phyloP scores from a whole-genome alignment of 2,797 vertebrate genomes.

The Cyclopterus lumpus region DNA sequence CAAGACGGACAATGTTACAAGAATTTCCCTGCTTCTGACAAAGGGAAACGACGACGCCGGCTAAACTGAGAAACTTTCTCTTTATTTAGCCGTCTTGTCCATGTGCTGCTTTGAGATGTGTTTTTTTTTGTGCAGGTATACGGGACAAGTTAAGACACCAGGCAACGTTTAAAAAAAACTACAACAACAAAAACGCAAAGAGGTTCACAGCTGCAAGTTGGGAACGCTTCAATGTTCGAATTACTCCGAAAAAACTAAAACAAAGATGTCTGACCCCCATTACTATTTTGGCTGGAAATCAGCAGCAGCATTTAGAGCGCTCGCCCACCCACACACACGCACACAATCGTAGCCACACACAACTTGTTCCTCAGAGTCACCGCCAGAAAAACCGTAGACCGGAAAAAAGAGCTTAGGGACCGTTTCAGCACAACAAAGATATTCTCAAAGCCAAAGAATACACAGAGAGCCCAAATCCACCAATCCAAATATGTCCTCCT shows the following conservation, averaged over 20 bases:
- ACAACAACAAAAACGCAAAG: not conserved
- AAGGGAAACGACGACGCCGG: not conserved
- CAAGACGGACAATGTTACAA: constrained; percentile 59
- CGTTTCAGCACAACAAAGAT: constrained; percentile 60
- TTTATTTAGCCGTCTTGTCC: not conserved
- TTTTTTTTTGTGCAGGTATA: not conserved
- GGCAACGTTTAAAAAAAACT: not conserved
- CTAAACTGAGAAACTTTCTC: not conserved
- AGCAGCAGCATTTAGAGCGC: constrained; percentile 47
- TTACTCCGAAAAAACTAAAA: constrained; percentile 10
- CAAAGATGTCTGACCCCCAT: constrained; percentile 43
- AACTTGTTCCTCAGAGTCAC: constrained; percentile 42
- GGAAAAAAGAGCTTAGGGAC: constrained; percentile 58
- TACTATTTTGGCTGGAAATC: constrained; percentile 60
- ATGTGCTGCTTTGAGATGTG: not conserved
- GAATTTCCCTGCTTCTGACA: constrained; percentile 4
- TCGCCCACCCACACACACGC: constrained; percentile 24
- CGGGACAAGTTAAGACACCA: not conserved
- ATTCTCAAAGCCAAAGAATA: constrained; percentile 58
- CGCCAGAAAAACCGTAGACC: constrained; percentile 46
- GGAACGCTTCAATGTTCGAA: constrained; percentile 18
- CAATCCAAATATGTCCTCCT: constrained; percentile 59
- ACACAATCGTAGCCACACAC: constrained; percentile 12
- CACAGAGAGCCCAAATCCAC: constrained; percentile 59
- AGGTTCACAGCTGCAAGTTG: constrained; percentile 20